A percentile compares a stretch with the other conserved stretches of the same genome.
These are phyloP conservation scores for Brachionus rubens DNA, from an alignment of 1,140 invertebrate species.

Conservation along the genomic window DNA sequence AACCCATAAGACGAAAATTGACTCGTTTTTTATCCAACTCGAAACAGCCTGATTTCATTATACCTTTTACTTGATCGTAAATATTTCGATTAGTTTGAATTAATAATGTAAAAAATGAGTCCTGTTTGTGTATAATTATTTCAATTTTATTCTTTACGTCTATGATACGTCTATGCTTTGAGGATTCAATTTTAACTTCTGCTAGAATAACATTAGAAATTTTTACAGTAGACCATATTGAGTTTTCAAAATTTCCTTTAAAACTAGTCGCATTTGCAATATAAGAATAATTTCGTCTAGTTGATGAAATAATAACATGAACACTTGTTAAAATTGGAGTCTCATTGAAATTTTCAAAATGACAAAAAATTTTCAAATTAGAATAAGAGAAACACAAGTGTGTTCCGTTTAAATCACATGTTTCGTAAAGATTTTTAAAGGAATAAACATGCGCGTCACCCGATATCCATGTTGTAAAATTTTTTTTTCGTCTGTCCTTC, in stretches of 20 bases:
- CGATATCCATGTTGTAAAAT: not conserved
- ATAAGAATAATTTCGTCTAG: not conserved
- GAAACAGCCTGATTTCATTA: not conserved
- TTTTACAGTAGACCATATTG: not conserved
- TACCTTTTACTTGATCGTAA: not conserved
- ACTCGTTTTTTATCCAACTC: not conserved
- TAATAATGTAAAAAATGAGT: not conserved
- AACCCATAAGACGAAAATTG: not conserved
- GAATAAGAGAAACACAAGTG: not conserved
- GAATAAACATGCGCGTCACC: slow-evolving; percentile 1
- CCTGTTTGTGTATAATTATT: not conserved
- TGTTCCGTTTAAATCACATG: not conserved
- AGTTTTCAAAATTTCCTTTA: not conserved
- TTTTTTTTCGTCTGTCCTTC: not conserved
- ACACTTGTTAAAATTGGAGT: not conserved
- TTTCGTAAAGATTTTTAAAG: not conserved
- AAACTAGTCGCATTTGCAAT: not conserved
- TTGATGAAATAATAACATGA: not conserved
- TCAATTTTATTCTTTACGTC: not conserved
- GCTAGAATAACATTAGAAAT: not conserved
- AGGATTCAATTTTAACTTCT: not conserved
- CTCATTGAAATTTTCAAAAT: not conserved
- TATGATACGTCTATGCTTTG: not conserved
- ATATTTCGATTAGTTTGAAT: not conserved
- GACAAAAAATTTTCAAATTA: not conserved